phyloP scores from a whole-genome alignment of 2,113 vertebrate species.

The Melanotaenia duboulayi region DNA sequence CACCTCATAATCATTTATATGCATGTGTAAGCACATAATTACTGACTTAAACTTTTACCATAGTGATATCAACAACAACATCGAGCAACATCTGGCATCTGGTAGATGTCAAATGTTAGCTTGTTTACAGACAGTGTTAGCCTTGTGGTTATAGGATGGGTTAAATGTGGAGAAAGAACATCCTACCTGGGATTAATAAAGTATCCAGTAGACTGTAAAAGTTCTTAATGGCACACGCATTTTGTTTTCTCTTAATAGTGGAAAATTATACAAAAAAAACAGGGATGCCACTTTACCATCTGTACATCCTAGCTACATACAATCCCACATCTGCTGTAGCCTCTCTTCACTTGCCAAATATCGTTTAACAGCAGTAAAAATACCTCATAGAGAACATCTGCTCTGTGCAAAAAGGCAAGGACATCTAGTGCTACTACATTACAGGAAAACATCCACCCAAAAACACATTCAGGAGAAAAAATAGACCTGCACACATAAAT shows the following conservation, averaged over 20 bases:
- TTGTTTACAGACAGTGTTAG: too few species aligned
- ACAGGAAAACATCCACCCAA: slow-evolving; percentile 21
- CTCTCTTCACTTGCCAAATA: slow-evolving; percentile 65
- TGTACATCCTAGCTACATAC: slow-evolving; percentile 43
- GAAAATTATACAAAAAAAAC: slow-evolving; percentile 12
- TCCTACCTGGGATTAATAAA: too few species aligned
- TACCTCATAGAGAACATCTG: slow-evolving; percentile 63
- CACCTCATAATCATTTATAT: neutral
- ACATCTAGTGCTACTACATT: slow-evolving; percentile 5
- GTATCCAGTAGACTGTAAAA: neutral
- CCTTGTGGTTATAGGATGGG: too few species aligned
- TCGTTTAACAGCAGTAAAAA: slow-evolving; percentile 65
- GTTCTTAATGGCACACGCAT: neutral
- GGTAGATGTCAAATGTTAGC: too few species aligned
- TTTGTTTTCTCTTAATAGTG: slow-evolving; percentile 19
- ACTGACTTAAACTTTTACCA: neutral
- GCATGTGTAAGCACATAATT: neutral
- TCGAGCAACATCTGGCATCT: too few species aligned
- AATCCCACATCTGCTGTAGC: slow-evolving; percentile 60
- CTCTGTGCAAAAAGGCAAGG: slow-evolving; percentile 42
- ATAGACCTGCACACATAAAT: neutral
- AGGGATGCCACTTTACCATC: slow-evolving; percentile 43
- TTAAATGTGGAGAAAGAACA: too few species aligned
- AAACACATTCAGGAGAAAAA: slow-evolving; percentile 16
- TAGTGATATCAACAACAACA: too few species aligned